These are phyloP conservation scores for Seriola dumerili DNA, from an alignment of 2,113 vertebrate species.

Conservation along the genomic window DNA sequence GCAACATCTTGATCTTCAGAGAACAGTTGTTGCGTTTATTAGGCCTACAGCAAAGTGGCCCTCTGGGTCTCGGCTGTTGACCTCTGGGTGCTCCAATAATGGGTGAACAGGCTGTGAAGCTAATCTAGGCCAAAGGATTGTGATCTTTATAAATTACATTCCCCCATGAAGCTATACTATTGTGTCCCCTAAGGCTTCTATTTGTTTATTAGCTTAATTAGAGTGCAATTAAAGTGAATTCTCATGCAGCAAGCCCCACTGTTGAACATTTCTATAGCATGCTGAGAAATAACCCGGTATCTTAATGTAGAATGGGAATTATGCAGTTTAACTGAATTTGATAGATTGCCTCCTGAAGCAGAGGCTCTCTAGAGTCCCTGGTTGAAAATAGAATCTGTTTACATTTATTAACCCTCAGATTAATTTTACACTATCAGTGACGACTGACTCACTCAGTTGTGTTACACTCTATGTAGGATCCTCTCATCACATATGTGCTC, in stretches of 20 bases:
- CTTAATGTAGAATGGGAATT: conserved; percentile 36
- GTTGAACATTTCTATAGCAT: conserved; percentile 47
- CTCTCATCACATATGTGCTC: conserved; percentile 11
- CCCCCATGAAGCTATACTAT: conserved; percentile 53
- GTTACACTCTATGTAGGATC: not conserved
- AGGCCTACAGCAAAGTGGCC: conserved; percentile 39
- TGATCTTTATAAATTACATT: conserved; percentile 69
- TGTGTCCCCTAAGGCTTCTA: conserved; percentile 65
- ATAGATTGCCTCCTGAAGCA: conserved; percentile 47
- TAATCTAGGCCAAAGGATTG: conserved; percentile 68
- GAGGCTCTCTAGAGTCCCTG: conserved; percentile 39
- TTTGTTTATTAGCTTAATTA: conserved; percentile 83
- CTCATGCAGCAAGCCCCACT: conserved; percentile 48
- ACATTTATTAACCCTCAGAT: conserved; percentile 47
- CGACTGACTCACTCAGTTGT: conserved; percentile 1
- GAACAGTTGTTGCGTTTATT: conserved; percentile 60
- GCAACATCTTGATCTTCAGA: conserved; percentile 55
- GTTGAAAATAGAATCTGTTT: conserved; percentile 53
- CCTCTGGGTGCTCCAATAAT: conserved; percentile 60
- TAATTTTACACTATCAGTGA: conserved; percentile 22
- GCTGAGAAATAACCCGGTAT: conserved; percentile 42
- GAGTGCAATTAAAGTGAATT: conserved; percentile 58
- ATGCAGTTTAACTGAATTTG: conserved; percentile 45
- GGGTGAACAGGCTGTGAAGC: conserved; percentile 50
- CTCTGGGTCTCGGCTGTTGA: conserved; percentile 48